Conservation (phyloP, 2,113 vertebrate species). For the Tychaedon coryphoeus region DNA sequence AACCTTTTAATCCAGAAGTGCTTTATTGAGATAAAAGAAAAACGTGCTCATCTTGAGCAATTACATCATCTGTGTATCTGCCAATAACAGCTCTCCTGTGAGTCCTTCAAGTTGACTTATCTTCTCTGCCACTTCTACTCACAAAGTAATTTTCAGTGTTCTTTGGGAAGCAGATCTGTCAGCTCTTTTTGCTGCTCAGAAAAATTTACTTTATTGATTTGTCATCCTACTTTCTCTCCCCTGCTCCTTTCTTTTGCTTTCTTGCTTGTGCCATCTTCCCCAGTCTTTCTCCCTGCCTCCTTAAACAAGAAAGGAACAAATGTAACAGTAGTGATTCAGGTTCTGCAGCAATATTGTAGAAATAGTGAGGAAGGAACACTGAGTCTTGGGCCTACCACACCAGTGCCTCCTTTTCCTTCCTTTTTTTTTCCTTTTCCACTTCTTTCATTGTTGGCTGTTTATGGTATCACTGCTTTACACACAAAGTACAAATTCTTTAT, state of each 20-base stretch:
- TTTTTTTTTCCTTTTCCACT: background rate
- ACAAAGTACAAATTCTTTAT: background rate
- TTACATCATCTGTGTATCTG: conserved; percentile 5
- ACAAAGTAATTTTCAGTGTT: conserved; percentile 45
- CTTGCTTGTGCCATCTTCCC: background rate
- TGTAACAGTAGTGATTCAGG: background rate
- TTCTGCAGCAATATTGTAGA: background rate
- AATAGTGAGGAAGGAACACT: background rate
- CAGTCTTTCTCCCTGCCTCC: background rate
- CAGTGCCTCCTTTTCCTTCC: background rate
- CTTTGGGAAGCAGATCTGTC: conserved; percentile 27
- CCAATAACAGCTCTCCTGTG: conserved; percentile 34
- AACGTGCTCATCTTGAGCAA: conserved; percentile 31
- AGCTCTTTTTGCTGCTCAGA: conserved; percentile 29
- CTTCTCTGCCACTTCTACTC: background rate
- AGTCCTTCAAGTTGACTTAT: background rate
- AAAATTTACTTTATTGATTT: conserved; percentile 38
- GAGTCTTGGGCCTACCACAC: background rate
- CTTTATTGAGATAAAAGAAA: conserved; percentile 55
- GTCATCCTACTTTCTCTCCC: background rate
- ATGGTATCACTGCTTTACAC: background rate
- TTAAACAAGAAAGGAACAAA: background rate
- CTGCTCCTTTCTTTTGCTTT: background rate
- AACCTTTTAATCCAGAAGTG: conserved; percentile 10
- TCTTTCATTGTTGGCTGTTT: background rate